Evolutionary conservation across 1,140 invertebrate genomes (phyloP), one percentile per base, ranked within the genome.

Genomic region (Aphaenogaster ashmeadi): DNA sequence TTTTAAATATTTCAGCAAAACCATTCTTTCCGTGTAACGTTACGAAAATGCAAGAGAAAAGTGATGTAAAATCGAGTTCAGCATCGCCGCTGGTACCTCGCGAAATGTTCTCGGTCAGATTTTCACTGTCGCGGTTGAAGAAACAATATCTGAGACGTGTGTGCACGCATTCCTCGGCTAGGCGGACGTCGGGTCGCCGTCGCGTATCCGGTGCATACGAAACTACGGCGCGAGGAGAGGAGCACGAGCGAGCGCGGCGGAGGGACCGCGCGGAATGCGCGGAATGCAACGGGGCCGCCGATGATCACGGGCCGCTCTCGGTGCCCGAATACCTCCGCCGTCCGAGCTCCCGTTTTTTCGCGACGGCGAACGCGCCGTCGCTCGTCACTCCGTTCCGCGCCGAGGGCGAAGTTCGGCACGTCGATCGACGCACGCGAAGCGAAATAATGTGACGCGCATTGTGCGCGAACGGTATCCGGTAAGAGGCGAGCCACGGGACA

Each of bases 191-290:
- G 33, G 15, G 47, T 56, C 47, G 47, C 8, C 38, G 56, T 60
- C 58, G 41, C 50, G 80, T 54, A 83, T 83, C 80, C 80, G 80
- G 80, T 21, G 66, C 80, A 58, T 60, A 60, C 67, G 52, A 83
- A 83, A 74, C 44, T 58, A 44, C 38, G 56, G 64, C 8, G 71
- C 41, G 62, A 50, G 13, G 56, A 3, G 72, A 27, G 44, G 78
- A 66, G 77, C 41, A 71, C 72, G 33, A 79, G 41, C 66, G 83
- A 36, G 58, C n/a, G 60, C 60, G 71, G 86, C 88, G 86, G 92
- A 93, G 90, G 91, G 92, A 93, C 90, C 89, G 90, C 89, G 62
- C 71, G 81, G 93, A 93, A 93, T 91, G 90, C 89, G 52, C 50
- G 88, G 93, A 94, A 94, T 92, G 93, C 90, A 91, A 88, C 87